Percentiles rank a stretch among this genome's conserved stretches.
phyloP scores from a whole-genome alignment of 2,797 vertebrate species.

The Myripristis murdjan region DNA sequence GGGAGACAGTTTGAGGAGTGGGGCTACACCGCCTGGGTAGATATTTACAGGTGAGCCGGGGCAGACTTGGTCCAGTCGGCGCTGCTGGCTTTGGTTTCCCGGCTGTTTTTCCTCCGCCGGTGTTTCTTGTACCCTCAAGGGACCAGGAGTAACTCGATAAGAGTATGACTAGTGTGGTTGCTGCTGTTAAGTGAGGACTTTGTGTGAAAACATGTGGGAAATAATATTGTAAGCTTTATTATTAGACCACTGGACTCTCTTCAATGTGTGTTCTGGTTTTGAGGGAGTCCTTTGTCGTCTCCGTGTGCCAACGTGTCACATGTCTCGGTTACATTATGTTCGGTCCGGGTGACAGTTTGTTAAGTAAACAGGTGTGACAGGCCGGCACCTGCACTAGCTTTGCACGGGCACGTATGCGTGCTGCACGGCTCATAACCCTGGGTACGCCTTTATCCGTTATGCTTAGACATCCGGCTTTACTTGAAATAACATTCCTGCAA shows the following conservation, averaged over 20 bases:
- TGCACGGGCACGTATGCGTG: conserved; percentile 8
- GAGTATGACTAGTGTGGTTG: background rate
- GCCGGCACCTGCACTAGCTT: conserved; percentile 21
- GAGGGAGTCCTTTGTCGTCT: background rate
- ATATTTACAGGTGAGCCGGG: background rate
- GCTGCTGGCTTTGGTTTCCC: conserved; percentile 2
- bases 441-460: background rate
- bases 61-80: background rate
- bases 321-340: conserved; percentile 23
- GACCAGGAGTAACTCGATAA: background rate
- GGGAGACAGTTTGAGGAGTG: conserved; percentile 14
- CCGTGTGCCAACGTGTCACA: conserved; percentile 63
- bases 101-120: background rate
- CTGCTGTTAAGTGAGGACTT: background rate
- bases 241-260: background rate
- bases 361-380: conserved; percentile 68
- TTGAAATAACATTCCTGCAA: conserved; percentile 55
- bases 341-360: conserved; percentile 59
- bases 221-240: background rate
- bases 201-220: background rate
- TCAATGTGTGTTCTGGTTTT: background rate
- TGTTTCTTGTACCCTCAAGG: background rate
- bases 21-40: background rate
- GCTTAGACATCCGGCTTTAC: conserved; percentile 4
- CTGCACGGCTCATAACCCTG: background rate